Conservation (phyloP, 2,888 invertebrate genomes). For the Eubasilissa splendida region DNA sequence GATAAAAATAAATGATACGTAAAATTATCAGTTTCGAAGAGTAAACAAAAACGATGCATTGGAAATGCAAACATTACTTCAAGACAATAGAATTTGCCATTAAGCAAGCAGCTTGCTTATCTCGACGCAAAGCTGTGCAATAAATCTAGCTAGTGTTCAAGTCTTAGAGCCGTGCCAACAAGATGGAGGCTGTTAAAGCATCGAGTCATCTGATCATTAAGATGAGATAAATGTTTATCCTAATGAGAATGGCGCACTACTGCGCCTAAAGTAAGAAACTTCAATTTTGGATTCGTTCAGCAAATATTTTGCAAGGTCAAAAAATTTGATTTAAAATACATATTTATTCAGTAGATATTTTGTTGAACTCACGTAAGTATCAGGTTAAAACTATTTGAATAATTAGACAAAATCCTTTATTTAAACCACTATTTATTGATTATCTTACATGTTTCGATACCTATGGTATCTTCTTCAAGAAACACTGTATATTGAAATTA, state of each 20-base stretch:
- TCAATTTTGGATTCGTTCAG: neutral
- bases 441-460: too few relatives aligned
- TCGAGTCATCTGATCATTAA: slow-evolving; percentile 15
- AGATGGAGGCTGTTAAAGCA: slow-evolving; percentile 9
- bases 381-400: too few relatives aligned
- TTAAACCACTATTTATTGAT: too few relatives aligned
- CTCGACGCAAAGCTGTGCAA: neutral
- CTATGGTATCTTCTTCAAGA: too few relatives aligned
- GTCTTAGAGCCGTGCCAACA: slow-evolving; percentile 12
- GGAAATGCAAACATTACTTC: too few relatives aligned
- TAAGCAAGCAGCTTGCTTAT: slow-evolving; percentile 4
- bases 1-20: too few relatives aligned
- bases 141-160: slow-evolving; percentile 17
- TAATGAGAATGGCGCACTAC: neutral
- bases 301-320: neutral
- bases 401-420: too few relatives aligned
- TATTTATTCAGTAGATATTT: too few relatives aligned
- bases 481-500: too few relatives aligned
- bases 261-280: neutral
- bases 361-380: too few relatives aligned
- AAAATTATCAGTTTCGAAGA: too few relatives aligned
- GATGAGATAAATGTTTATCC: slow-evolving; percentile 24
- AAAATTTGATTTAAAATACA: neutral
- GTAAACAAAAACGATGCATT: too few relatives aligned
- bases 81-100: slow-evolving; percentile 3